A percentile compares a stretch with the other conserved stretches of the same genome.
phyloP scores from a whole-genome alignment of 1,140 invertebrate genomes.

The Penaeus indicus region DNA sequence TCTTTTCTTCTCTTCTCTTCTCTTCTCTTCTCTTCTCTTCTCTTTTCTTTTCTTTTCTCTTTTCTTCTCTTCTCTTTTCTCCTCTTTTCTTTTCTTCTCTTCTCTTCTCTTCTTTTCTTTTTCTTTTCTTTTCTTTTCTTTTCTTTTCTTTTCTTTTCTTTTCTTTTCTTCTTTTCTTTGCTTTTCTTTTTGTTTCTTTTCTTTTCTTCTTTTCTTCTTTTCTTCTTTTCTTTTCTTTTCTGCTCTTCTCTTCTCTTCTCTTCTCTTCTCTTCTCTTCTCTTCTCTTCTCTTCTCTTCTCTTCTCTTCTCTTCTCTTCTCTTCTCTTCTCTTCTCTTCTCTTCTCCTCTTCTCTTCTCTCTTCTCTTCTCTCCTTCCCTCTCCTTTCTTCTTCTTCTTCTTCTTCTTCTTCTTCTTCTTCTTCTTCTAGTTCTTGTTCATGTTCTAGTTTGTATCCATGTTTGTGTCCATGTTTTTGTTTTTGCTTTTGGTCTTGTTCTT shows the following conservation, averaged over 20 bases:
- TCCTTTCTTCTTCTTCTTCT: neutral
- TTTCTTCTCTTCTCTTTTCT: neutral
- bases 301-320: too few species aligned
- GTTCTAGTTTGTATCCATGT: neutral
- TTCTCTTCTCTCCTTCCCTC: neutral
- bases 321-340: neutral
- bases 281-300: neutral
- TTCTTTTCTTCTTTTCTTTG: neutral
- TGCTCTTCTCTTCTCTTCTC: neutral
- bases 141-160: neutral
- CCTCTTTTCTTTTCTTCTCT: neutral
- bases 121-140: neutral
- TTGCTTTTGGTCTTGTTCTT: neutral
- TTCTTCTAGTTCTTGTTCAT: neutral
- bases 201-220: neutral
- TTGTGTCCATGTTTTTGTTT: neutral
- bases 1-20: neutral
- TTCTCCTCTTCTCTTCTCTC: neutral
- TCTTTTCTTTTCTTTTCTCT: neutral
- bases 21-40: neutral
- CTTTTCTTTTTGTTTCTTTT: neutral
- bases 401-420: neutral
- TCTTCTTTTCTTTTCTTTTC: neutral
- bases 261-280: neutral
- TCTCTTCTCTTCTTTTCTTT: neutral